A percentile compares a stretch with the other conserved stretches of the same genome.
Conservation (phyloP, 1,140 invertebrate genomes). For the Campodea augens region DNA sequence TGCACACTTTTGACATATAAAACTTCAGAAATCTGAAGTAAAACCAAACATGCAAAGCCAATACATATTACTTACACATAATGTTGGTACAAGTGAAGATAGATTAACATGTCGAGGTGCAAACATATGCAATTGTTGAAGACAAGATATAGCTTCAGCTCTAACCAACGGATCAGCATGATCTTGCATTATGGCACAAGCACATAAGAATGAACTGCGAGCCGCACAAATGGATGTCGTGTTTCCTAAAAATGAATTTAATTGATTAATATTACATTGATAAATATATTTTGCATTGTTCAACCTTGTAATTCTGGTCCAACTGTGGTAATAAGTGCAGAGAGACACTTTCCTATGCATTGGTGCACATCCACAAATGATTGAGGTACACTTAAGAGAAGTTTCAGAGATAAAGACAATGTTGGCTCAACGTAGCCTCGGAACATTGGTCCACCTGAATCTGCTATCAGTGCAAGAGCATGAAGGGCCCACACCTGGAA, state of each 20-base stretch:
- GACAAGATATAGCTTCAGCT: conserved; percentile 84
- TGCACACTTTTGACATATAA: no score
- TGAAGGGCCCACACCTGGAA: conserved; percentile 85
- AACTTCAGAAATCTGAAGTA: neutral
- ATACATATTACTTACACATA: conserved; percentile 54
- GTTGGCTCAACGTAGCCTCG: conserved; percentile 89
- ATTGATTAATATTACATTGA: no score
- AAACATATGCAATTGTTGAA: conserved; percentile 95
- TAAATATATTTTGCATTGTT: no score
- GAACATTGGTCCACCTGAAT: conserved; percentile 97
- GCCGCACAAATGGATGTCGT: conserved; percentile 44
- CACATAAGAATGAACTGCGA: conserved; percentile 59
- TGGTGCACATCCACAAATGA: conserved; percentile 83
- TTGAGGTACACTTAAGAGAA: conserved; percentile 73
- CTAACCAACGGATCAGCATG: conserved; percentile 77
- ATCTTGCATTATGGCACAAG: conserved; percentile 83
- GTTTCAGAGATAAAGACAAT: conserved; percentile 66
- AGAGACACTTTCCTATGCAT: conserved; percentile 81
- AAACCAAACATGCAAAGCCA: neutral
- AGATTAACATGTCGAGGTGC: conserved; percentile 86
- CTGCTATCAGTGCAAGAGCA: conserved; percentile 83
- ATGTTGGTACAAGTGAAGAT: conserved; percentile 72
- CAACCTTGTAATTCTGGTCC: conserved; percentile 93
- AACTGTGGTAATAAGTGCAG: conserved; percentile 88
- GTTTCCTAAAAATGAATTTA: conserved; percentile 29